Conservation (phyloP, 2,888 invertebrate species). For the Drosophila setosimentum region DNA sequence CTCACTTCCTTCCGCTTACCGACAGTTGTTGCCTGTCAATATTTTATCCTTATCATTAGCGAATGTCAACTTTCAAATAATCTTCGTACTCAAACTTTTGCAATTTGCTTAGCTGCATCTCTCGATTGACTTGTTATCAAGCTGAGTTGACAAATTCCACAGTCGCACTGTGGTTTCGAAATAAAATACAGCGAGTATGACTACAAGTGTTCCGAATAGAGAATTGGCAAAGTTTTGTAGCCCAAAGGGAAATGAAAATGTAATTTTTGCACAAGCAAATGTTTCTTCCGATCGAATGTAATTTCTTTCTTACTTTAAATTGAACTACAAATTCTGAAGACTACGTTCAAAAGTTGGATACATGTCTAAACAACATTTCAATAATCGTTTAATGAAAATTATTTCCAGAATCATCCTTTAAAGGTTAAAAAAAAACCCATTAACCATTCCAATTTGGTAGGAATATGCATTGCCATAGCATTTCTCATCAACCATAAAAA, state of each 20-base stretch:
- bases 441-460: neutral
- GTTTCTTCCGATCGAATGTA: neutral
- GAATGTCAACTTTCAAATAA: slow-evolving; percentile 71
- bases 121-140: slow-evolving; percentile 41
- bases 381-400: neutral
- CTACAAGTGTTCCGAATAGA: neutral
- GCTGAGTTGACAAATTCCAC: neutral
- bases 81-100: slow-evolving; percentile 20
- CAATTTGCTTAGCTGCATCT: slow-evolving; percentile 18
- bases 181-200: neutral
- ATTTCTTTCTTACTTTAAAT: neutral
- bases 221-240: neutral
- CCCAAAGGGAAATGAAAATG: neutral
- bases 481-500: neutral
- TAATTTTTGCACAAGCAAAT: neutral
- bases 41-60: slow-evolving; percentile 73
- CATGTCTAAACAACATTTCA: neutral
- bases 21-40: slow-evolving; percentile 67
- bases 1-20: slow-evolving; percentile 55
- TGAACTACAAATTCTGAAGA: neutral
- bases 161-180: neutral
- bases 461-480: neutral
- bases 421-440: no score
- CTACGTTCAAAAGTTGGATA: neutral
- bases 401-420: neutral